phyloP scores from a whole-genome alignment of 2,888 invertebrate species.

The Oscheius sp. region DNA sequence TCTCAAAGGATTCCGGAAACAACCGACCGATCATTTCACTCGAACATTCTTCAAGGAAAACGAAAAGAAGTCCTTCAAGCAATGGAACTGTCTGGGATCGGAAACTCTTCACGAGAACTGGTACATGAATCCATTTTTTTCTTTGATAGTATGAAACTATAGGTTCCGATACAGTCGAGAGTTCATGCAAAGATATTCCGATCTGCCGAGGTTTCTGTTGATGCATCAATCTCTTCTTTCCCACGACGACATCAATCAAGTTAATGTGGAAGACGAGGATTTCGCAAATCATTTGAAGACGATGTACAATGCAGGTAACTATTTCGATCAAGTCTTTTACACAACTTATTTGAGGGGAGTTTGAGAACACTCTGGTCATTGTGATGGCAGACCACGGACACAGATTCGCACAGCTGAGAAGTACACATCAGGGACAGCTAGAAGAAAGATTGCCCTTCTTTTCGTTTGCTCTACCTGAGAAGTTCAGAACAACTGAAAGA shows the following conservation, averaged over 20 bases:
- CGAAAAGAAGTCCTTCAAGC: slow-evolving; percentile 76
- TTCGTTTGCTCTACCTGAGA: slow-evolving; percentile 63
- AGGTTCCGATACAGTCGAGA: slow-evolving; percentile 75
- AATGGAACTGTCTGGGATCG: slow-evolving; percentile 81
- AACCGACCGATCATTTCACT: slow-evolving; percentile 91
- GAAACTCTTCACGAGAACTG: slow-evolving; percentile 79
- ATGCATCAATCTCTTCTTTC: slow-evolving; percentile 85
- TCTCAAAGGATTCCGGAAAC: slow-evolving; percentile 85
- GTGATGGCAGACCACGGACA: slow-evolving; percentile 94
- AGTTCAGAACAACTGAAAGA: slow-evolving; percentile 51
- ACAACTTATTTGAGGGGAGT: slow-evolving; percentile 75
- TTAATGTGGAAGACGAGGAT: slow-evolving; percentile 77
- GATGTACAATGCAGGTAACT: slow-evolving; percentile 48
- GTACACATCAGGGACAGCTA: slow-evolving; percentile 85
- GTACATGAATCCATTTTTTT: background rate
- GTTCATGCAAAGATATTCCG: slow-evolving; percentile 79
- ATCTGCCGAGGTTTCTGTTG: slow-evolving; percentile 85
- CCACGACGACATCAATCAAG: slow-evolving; percentile 86
- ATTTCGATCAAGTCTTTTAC: background rate
- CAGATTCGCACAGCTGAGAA: slow-evolving; percentile 85
- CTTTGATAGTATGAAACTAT: slow-evolving; percentile 39
- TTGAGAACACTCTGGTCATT: slow-evolving; percentile 86
- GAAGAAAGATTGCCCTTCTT: slow-evolving; percentile 84
- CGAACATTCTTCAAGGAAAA: slow-evolving; percentile 84
- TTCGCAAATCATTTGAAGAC: slow-evolving; percentile 54